Evolutionary conservation across 2,888 invertebrate species (phyloP), one percentile per base, ranked within the genome.

Genomic region (Amphipoea lucens): DNA sequence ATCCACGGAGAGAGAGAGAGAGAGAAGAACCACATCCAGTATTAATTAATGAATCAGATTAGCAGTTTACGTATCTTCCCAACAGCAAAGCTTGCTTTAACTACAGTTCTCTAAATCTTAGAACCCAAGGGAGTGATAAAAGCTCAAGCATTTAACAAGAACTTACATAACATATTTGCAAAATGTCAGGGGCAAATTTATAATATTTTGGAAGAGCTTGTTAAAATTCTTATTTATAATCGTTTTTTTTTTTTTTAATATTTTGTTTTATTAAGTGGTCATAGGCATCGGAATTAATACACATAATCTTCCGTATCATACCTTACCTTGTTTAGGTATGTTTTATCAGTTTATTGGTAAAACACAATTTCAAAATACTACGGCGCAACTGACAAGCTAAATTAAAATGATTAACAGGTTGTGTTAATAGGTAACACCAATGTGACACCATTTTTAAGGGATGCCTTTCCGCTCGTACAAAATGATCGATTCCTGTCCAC

Each of bases 101-200:
- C 72, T 78, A 72, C 72, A 83, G 78, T 82, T 65, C 40, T 51
- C 63, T 68, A 83, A 83, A 83, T 78, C 67, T 83, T 82, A 42
- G n/a, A 60, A 23, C 73, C 60, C 73, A 36, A 60, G 81, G 76
- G 79, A 84, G 79, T 77, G 17, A 78, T 81, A 83, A 77, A 81
- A 85, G 74, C 73, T 81, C 76, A 77, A 83, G 63, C 78, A 78
- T 72, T 68, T 77, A 63, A 82, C 76, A 71, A 66, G 69, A 83
- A 78, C n/a, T 51, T n/a, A 14, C 36, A 29, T 68, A 78, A 36
- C 36, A 63, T 72, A 76, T 63, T 83, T 72, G 57, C 71, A 68
- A 76, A 63, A 20, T 83, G 57, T 73, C 51, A 54, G 23, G 17
- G 68, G 45, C 11, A 66, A 69, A 82, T 72, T 60, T 66, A 36